Evolutionary conservation across 92 coral and sea anemone species (phyloP).

Genomic region (Chrysogorgia sp.): DNA sequence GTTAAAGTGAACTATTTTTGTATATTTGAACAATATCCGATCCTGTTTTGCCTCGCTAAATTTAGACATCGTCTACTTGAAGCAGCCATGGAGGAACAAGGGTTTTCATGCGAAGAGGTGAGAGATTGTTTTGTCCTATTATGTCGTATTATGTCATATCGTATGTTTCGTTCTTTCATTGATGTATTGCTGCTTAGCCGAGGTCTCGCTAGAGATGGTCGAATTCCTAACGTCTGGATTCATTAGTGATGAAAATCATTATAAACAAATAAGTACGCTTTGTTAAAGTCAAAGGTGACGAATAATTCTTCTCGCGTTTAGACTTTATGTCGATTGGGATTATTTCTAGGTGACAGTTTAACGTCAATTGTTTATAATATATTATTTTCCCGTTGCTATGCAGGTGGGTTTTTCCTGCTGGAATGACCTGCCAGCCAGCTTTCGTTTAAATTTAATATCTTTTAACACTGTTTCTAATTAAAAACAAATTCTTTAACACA

Average conservation of each 20-base stretch:
- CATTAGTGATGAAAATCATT: too few relatives aligned
- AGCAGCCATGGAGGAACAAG: constrained; percentile 86
- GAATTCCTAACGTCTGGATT: too few relatives aligned
- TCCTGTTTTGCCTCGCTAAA: too few relatives aligned
- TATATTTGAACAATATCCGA: background rate
- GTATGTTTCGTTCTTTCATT: background rate
- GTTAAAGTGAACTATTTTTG: background rate
- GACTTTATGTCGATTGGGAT: background rate
- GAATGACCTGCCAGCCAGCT: background rate
- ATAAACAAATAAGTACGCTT: too few relatives aligned
- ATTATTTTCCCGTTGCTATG: constrained; percentile 36
- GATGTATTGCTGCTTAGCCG: background rate
- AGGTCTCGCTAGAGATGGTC: background rate
- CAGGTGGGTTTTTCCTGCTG: background rate
- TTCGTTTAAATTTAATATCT: background rate
- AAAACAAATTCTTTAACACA: too few relatives aligned
- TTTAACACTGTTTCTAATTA: too few relatives aligned
- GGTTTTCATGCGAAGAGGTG: constrained; percentile 82
- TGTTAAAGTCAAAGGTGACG: too few relatives aligned
- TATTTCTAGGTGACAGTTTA: background rate
- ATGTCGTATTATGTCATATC: too few relatives aligned
- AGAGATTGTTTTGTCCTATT: background rate
- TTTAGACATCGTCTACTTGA: constrained; percentile 59
- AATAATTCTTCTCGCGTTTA: too few relatives aligned
- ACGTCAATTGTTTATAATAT: background rate